These are phyloP conservation scores for Diprion similis DNA, from an alignment of 1,140 invertebrate species.

Conservation along the genomic window DNA sequence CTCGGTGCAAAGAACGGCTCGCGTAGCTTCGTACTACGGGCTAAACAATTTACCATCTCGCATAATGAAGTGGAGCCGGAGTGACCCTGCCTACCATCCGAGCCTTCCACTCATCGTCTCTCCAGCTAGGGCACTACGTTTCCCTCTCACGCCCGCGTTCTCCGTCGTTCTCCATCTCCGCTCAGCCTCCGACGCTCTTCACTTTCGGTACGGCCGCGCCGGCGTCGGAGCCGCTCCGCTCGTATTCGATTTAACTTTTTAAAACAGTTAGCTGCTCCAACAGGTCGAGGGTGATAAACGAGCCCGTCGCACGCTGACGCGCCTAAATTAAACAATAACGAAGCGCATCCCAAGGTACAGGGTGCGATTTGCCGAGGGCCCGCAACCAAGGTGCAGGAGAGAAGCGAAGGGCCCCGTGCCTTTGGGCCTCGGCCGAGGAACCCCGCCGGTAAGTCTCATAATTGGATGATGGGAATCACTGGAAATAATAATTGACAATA, in stretches of 20 bases:
- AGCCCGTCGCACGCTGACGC: conserved; percentile 15
- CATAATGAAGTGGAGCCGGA: conserved; percentile 3
- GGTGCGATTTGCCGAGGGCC: conserved; percentile 11
- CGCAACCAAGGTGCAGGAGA: neutral
- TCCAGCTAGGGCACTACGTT: neutral
- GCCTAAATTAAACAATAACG: conserved; percentile 18
- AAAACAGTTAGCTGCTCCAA: conserved; percentile 17
- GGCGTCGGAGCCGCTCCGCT: neutral
- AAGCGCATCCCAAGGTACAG: conserved; percentile 12
- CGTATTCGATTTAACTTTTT: conserved; percentile 14
- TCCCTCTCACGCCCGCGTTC: neutral
- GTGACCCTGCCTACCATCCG: neutral
- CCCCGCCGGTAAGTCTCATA: conserved; percentile 14
- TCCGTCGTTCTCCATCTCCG: neutral
- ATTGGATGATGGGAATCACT: conserved; percentile 18
- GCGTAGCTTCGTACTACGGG: neutral
- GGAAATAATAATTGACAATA: conserved; percentile 18
- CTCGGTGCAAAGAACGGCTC: neutral
- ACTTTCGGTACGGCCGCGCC: neutral
- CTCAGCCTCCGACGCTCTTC: neutral
- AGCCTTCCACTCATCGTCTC: conserved; percentile 1
- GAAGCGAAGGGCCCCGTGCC: neutral
- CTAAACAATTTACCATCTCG: conserved; percentile 2
- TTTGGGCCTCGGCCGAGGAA: neutral
- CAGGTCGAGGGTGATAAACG: conserved; percentile 16